phyloP scores from a whole-genome alignment of 2,888 invertebrate species.

The Melikaiella ostensackeni region DNA sequence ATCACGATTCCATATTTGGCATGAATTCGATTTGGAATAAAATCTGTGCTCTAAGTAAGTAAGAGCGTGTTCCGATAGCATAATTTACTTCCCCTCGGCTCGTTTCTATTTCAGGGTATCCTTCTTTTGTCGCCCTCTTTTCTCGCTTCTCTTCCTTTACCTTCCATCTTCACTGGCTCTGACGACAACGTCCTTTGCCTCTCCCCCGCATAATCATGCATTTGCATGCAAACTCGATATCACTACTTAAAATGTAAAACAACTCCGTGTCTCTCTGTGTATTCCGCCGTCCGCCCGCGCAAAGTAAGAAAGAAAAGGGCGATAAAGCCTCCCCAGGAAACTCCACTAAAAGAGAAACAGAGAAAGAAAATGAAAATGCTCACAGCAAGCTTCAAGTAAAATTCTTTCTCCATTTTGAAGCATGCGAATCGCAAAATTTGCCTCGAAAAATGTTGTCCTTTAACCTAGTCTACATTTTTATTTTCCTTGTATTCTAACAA shows the following conservation, averaged over 20 bases:
- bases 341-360: slow-evolving; percentile 42
- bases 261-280: slow-evolving; percentile 66
- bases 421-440: slow-evolving; percentile 11
- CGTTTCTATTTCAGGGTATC: slow-evolving; percentile 52
- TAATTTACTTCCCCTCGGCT: slow-evolving; percentile 61
- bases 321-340: slow-evolving; percentile 40
- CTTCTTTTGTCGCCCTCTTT: slow-evolving; percentile 46
- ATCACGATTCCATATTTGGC: slow-evolving; percentile 15
- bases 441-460: neutral
- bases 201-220: slow-evolving; percentile 78
- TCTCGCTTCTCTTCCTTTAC: slow-evolving; percentile 47
- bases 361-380: slow-evolving; percentile 39
- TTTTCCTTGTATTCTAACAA: no score
- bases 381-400: slow-evolving; percentile 28
- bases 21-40: slow-evolving; percentile 24
- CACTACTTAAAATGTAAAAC: slow-evolving; percentile 78
- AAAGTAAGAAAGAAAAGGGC: slow-evolving; percentile 42
- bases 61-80: slow-evolving; percentile 62
- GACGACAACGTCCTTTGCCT: slow-evolving; percentile 53
- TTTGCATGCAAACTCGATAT: slow-evolving; percentile 80
- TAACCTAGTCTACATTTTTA: no score
- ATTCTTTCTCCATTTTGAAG: slow-evolving; percentile 10
- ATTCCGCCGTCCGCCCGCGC: slow-evolving; percentile 44
- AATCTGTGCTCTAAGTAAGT: slow-evolving; percentile 38
- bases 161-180: slow-evolving; percentile 41